These are phyloP conservation scores for Nannoperca australis DNA, from an alignment of 2,797 vertebrate genomes.

Conservation along the genomic window DNA sequence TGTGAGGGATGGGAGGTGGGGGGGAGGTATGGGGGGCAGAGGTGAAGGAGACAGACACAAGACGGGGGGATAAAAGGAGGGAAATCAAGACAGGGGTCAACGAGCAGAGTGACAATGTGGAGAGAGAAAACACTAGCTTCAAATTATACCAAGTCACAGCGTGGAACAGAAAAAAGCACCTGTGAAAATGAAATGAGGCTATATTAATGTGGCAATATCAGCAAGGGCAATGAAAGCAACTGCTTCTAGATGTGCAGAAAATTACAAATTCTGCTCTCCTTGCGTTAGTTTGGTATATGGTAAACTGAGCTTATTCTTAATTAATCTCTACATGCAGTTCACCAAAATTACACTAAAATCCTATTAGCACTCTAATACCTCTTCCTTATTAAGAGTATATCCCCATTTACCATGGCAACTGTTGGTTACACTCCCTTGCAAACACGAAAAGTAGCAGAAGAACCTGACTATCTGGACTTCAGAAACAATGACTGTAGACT, in stretches of 20 bases:
- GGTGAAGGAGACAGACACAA: slow-evolving; percentile 67
- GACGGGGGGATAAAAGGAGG: slow-evolving; percentile 34
- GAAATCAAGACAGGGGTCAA: slow-evolving; percentile 51
- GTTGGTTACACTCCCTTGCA: slow-evolving; percentile 18
- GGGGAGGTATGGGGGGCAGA: slow-evolving; percentile 39
- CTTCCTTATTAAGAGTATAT: slow-evolving; percentile 54
- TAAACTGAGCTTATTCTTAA: slow-evolving; percentile 52
- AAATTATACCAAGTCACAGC: not conserved
- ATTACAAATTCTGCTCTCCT: slow-evolving; percentile 24
- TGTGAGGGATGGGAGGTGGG: slow-evolving; percentile 47
- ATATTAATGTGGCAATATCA: slow-evolving; percentile 27
- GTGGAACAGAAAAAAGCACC: not conserved
- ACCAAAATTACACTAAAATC: slow-evolving; percentile 31
- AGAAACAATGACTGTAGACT: slow-evolving; percentile 1
- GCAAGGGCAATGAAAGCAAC: slow-evolving; percentile 27
- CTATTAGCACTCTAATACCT: slow-evolving; percentile 47
- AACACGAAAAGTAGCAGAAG: not conserved
- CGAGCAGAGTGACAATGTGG: slow-evolving; percentile 35
- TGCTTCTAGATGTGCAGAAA: slow-evolving; percentile 32
- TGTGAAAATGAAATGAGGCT: slow-evolving; percentile 27
- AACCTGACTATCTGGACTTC: slow-evolving; percentile 6
- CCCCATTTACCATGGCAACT: slow-evolving; percentile 52
- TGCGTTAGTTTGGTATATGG: slow-evolving; percentile 16
- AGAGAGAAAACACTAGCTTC: slow-evolving; percentile 15
- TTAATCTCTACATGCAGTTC: slow-evolving; percentile 49